Evolutionary conservation across 2,113 vertebrate species (phyloP).

Genomic region (Takifugu flavidus): DNA sequence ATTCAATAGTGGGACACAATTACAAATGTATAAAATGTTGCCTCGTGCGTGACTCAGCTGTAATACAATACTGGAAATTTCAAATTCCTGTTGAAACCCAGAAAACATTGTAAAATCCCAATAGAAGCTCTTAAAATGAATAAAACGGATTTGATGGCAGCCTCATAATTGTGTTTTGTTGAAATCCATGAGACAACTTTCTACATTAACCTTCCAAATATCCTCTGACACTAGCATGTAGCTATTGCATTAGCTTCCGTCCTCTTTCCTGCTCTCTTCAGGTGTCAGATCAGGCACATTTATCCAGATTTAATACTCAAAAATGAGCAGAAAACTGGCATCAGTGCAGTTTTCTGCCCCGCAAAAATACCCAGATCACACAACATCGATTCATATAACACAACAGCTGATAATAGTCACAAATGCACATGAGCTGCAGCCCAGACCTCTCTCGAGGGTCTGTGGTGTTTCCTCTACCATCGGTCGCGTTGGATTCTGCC

Average conservation of each 20-base stretch:
- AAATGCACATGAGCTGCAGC: too few relatives aligned
- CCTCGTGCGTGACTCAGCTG: not conserved
- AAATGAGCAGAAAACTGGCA: too few relatives aligned
- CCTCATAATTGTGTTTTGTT: conserved; percentile 14
- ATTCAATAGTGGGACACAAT: too few relatives aligned
- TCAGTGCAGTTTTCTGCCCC: too few relatives aligned
- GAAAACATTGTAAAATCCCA: conserved; percentile 5
- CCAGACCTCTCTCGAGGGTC: too few relatives aligned
- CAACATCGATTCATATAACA: too few relatives aligned
- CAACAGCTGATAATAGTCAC: too few relatives aligned
- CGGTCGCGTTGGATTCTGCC: not conserved
- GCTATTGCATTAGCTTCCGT: not conserved
- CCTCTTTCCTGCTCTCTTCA: conserved; percentile 6
- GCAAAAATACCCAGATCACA: too few relatives aligned
- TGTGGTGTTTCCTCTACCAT: not conserved
- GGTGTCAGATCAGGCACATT: not conserved
- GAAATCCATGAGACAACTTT: conserved; percentile 1
- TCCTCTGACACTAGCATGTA: not conserved
- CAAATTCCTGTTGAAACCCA: too few relatives aligned
- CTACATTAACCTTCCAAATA: not conserved
- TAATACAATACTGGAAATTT: not conserved
- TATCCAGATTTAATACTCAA: too few relatives aligned
- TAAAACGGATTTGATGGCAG: not conserved
- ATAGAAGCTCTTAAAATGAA: not conserved
- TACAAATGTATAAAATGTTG: too few relatives aligned